These are phyloP conservation scores for Struthidea cinerea DNA, from an alignment of 2,113 vertebrate genomes.

Conservation along the genomic window DNA sequence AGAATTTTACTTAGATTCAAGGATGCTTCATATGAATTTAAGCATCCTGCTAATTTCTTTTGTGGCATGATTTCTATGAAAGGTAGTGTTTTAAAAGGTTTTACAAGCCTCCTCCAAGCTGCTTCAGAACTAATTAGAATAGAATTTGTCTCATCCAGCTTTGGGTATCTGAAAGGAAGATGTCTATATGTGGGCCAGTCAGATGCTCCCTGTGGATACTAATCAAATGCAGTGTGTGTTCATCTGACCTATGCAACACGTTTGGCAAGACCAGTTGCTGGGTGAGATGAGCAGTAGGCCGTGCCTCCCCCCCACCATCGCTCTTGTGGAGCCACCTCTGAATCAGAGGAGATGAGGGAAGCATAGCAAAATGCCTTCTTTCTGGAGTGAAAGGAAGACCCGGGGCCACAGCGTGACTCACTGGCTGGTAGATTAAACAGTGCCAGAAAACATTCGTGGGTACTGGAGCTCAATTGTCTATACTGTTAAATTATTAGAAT, in stretches of 20 bases:
- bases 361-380: neutral
- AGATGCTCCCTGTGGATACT: neutral
- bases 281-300: neutral
- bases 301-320: neutral
- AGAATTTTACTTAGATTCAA: neutral
- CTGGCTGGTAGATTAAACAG: conserved; percentile 15
- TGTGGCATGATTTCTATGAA: neutral
- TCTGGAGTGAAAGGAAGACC: conserved; percentile 35
- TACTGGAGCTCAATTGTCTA: conserved; percentile 36
- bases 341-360: neutral
- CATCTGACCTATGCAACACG: neutral
- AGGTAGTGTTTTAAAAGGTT: neutral
- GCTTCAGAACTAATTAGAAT: neutral
- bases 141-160: neutral
- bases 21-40: neutral
- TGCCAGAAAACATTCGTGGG: conserved; percentile 34
- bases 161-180: neutral
- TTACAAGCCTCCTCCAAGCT: neutral
- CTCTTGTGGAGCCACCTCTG: neutral
- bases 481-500: conserved; percentile 41
- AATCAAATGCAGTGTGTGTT: neutral
- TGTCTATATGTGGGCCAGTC: neutral
- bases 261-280: neutral
- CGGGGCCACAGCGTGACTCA: neutral
- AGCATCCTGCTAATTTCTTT: neutral